phyloP scores from a whole-genome alignment of 2,888 invertebrate genomes.

The Phragmatobia fuliginosa region DNA sequence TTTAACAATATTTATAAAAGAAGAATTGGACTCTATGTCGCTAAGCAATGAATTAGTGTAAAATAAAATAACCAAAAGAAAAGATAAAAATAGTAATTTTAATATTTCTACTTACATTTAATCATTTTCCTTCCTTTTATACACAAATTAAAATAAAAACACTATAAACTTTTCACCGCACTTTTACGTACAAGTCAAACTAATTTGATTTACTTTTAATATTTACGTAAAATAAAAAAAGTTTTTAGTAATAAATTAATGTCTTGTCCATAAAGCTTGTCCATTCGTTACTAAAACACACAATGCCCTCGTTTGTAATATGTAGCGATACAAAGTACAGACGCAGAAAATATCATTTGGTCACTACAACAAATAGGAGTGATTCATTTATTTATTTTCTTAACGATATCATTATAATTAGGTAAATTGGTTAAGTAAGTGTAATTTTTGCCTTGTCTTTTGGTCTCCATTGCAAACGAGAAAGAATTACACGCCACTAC shows the following conservation, averaged over 20 bases:
- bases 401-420: not conserved
- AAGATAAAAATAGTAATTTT: not conserved
- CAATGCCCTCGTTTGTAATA: constrained; percentile 23
- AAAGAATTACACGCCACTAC: not conserved
- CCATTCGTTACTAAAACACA: constrained; percentile 49
- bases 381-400: not conserved
- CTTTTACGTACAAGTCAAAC: not conserved
- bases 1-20: no score
- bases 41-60: no score
- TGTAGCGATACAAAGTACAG: constrained; percentile 43
- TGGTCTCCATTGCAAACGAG: not conserved
- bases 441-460: not conserved
- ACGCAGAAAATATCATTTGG: constrained; percentile 33
- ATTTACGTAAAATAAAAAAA: not conserved
- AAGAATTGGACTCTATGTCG: no score
- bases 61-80: not conserved
- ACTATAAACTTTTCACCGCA: not conserved
- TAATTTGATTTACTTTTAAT: not conserved
- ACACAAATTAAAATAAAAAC: not conserved
- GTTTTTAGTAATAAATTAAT: constrained; percentile 20
- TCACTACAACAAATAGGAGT: not conserved
- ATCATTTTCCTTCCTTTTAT: constrained; percentile 50
- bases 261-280: constrained; percentile 46
- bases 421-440: not conserved
- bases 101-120: constrained; percentile 55